phyloP scores from a whole-genome alignment of 2,113 vertebrate genomes.

The Cyprinodon tularosa region DNA sequence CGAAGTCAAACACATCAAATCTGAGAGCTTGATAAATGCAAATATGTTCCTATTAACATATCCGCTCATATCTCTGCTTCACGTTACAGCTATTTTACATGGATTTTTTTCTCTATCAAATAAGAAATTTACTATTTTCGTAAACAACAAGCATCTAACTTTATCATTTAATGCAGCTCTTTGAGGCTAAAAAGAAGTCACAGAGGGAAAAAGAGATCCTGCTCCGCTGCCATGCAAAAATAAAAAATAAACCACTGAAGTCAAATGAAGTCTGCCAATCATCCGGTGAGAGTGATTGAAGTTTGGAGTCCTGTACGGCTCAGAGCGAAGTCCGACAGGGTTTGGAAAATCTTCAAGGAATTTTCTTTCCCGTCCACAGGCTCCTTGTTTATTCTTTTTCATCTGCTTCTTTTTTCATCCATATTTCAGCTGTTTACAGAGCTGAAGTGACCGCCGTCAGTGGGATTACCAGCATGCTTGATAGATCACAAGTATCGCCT shows the following conservation, averaged over 20 bases:
- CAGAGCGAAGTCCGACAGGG: conserved; percentile 49
- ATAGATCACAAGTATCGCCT: conserved; percentile 65
- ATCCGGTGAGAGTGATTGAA: conserved; percentile 33
- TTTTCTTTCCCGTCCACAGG: conserved; percentile 46
- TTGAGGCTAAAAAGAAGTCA: conserved; percentile 12
- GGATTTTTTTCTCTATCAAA: conserved; percentile 18
- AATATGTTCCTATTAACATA: conserved; percentile 45
- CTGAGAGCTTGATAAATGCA: conserved; percentile 40
- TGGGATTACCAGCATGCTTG: conserved; percentile 69
- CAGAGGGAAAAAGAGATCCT: conserved; percentile 9
- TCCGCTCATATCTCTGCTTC: conserved; percentile 13
- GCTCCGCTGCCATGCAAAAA: conserved; percentile 37
- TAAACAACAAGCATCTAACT: conserved; percentile 28
- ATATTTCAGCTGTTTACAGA: conserved; percentile 79
- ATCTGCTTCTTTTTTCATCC: conserved; percentile 74
- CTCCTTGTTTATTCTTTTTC: conserved; percentile 73
- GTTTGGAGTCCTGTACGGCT: conserved; percentile 19
- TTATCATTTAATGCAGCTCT: background rate
- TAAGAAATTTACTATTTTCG: conserved; percentile 19
- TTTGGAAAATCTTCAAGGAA: conserved; percentile 68
- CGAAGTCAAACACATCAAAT: conserved; percentile 49
- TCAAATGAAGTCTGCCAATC: conserved; percentile 55
- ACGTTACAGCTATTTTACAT: conserved; percentile 11
- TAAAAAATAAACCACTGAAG: conserved; percentile 44
- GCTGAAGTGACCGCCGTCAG: conserved; percentile 64